These are phyloP conservation scores for Acanthisitta chloris DNA, from an alignment of 2,113 vertebrate species.

Conservation along the genomic window DNA sequence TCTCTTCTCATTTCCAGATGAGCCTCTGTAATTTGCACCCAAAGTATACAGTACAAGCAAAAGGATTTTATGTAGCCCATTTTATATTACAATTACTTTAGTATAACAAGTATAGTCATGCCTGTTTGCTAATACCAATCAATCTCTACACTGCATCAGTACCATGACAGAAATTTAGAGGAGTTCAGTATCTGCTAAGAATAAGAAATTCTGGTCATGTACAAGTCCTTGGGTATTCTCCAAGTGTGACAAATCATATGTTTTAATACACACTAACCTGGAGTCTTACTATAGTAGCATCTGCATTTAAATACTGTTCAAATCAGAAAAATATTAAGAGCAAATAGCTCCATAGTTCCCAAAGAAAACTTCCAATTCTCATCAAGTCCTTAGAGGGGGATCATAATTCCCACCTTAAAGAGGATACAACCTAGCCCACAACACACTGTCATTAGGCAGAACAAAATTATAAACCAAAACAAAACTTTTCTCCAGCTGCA, in stretches of 20 bases:
- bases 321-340: background rate
- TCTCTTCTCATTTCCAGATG: background rate
- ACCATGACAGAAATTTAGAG: background rate
- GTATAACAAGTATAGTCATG: background rate
- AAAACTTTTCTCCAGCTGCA: background rate
- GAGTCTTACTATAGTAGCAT: background rate
- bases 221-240: background rate
- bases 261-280: background rate
- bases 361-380: background rate
- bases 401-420: background rate
- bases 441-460: background rate
- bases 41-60: fast-evolving
- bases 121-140: background rate
- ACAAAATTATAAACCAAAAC: background rate
- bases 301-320: background rate
- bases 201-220: background rate
- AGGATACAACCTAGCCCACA: background rate
- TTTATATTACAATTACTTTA: background rate
- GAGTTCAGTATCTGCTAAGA: background rate
- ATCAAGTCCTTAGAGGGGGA: background rate
- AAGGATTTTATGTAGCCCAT: background rate
- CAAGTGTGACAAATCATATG: background rate
- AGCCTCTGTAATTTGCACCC: background rate
- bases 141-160: background rate
- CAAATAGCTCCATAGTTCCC: background rate